Conservation (phyloP, 2,888 invertebrate species). For the Eustalomyia histrio region DNA sequence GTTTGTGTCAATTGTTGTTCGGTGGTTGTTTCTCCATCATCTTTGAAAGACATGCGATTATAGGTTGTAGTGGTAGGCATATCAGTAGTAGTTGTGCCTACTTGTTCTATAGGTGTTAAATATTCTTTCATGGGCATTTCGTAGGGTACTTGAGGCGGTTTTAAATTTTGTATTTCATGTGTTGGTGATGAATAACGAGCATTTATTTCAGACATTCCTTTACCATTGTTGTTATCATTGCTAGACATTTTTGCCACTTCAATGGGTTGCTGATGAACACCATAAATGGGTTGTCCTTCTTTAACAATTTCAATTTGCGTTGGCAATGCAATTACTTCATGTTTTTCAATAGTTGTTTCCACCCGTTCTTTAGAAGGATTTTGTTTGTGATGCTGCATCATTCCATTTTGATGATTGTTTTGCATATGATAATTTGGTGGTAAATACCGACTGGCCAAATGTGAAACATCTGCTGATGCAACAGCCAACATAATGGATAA, state of each 20-base stretch:
- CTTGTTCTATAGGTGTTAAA: slow-evolving; percentile 66
- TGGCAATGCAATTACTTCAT: slow-evolving; percentile 72
- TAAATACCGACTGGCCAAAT: slow-evolving; percentile 70
- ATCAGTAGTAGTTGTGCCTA: neutral
- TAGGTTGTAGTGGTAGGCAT: slow-evolving; percentile 20
- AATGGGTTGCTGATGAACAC: slow-evolving; percentile 14
- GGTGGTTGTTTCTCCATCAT: slow-evolving; percentile 14
- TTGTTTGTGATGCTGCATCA: neutral
- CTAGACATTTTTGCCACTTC: slow-evolving; percentile 15
- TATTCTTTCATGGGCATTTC: slow-evolving; percentile 66
- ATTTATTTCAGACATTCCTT: neutral
- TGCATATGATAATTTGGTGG: slow-evolving; percentile 66
- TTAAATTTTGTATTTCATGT: slow-evolving; percentile 30
- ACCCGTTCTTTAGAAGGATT: slow-evolving; percentile 15
- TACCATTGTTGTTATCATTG: neutral
- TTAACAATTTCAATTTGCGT: slow-evolving; percentile 73
- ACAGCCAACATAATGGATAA: slow-evolving; percentile 64
- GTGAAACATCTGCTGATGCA: slow-evolving; percentile 72
- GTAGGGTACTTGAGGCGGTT: slow-evolving; percentile 33
- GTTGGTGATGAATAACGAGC: slow-evolving; percentile 61
- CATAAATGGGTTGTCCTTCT: slow-evolving; percentile 55
- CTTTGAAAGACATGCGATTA: neutral
- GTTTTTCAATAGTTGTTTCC: slow-evolving; percentile 71
- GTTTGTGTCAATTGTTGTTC: slow-evolving; percentile 5
- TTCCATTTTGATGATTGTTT: slow-evolving; percentile 13